A percentile compares a stretch with the other conserved stretches of the same genome.
Conservation (phyloP, 2,888 invertebrate species). For the Heliconius ismenius region DNA sequence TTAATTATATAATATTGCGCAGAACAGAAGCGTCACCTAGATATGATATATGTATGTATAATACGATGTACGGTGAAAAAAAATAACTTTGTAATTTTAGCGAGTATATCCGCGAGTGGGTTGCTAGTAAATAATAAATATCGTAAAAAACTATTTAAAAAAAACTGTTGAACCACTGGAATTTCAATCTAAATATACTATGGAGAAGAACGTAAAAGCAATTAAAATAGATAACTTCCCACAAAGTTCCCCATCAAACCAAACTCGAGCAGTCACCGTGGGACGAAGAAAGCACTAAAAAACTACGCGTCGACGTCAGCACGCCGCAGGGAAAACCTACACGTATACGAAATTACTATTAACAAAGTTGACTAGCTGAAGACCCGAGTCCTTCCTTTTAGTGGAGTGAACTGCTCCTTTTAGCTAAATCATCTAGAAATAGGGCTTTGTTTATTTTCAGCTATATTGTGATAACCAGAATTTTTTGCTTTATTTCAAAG, state of each 20-base stretch:
- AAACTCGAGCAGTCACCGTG: conserved; percentile 31
- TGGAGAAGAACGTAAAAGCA: neutral
- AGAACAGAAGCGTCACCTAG: too few relatives aligned
- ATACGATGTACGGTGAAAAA: too few relatives aligned
- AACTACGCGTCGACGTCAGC: conserved; percentile 35
- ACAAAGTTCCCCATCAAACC: conserved; percentile 26
- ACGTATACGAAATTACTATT: conserved; percentile 24
- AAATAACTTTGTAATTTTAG: too few relatives aligned
- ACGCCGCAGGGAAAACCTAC: conserved; percentile 27
- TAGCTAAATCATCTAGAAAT: neutral
- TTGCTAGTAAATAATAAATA: neutral
- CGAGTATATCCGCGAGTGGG: too few relatives aligned
- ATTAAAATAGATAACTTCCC: conserved; percentile 35
- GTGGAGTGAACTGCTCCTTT: conserved; percentile 1
- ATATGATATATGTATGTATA: too few relatives aligned
- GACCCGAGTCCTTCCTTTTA: neutral
- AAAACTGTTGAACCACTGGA: neutral
- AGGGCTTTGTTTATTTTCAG: neutral
- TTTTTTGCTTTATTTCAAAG: neutral
- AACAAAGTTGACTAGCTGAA: conserved; percentile 17
- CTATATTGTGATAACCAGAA: neutral
- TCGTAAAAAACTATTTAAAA: neutral
- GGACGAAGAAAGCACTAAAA: conserved; percentile 36
- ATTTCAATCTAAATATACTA: neutral
- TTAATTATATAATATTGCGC: too few relatives aligned